Conservation (phyloP, 2,113 vertebrate species). For the Oreotragus oreotragus region DNA sequence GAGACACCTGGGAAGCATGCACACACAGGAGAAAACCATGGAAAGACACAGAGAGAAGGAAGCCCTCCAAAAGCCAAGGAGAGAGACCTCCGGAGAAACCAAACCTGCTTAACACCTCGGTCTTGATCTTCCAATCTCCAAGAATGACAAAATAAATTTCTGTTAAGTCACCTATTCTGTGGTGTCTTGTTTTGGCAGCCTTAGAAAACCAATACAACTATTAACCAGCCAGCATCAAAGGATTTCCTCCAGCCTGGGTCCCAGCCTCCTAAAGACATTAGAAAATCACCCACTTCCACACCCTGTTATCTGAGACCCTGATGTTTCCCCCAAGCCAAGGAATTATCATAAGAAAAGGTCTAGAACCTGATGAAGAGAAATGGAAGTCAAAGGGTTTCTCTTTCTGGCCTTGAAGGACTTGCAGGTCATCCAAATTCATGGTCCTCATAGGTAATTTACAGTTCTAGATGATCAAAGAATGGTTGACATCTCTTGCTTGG, state of each 20-base stretch:
- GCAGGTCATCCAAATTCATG: not conserved
- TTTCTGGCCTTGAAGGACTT: not conserved
- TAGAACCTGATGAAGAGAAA: not conserved
- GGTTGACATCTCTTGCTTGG: not conserved
- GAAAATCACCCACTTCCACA: not conserved
- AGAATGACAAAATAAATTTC: not conserved
- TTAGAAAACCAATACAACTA: not conserved
- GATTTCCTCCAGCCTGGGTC: not conserved
- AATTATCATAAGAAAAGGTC: not conserved
- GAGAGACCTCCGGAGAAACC: not conserved
- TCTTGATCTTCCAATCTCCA: not conserved
- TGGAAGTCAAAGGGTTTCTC: not conserved
- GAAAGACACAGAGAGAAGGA: not conserved
- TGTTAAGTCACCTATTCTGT: not conserved
- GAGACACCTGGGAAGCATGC: not conserved
- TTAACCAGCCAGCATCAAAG: not conserved
- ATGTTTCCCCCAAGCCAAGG: not conserved
- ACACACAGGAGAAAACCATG: not conserved
- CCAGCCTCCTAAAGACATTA: not conserved
- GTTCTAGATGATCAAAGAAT: not conserved
- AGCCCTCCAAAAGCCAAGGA: not conserved
- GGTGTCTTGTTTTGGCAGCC: not conserved
- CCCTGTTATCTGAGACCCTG: not conserved
- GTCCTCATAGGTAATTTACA: not conserved
- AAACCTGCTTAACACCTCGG: not conserved